Percentiles rank a stretch among this genome's conserved stretches.
Conservation (phyloP, 2,797 vertebrate genomes). For the Halcyon smyrnensis region DNA sequence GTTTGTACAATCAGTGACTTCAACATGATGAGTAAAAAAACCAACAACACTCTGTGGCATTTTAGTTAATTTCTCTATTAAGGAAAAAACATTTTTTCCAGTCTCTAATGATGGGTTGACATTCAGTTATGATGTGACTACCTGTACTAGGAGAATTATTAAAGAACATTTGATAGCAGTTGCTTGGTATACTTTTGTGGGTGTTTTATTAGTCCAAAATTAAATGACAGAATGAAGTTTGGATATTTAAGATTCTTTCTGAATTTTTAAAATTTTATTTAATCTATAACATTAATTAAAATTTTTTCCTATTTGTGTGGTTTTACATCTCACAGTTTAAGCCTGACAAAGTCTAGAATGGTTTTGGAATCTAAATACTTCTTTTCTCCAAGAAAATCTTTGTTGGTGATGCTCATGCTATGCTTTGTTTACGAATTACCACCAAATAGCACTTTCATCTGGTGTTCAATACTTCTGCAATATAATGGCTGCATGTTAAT, state of each 20-base stretch:
- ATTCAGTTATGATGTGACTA: constrained; percentile 46
- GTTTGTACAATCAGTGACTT: background rate
- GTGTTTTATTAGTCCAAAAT: background rate
- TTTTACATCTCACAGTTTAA: background rate
- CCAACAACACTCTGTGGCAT: background rate
- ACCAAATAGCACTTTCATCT: constrained; percentile 23
- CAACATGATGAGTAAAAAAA: background rate
- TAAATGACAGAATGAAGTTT: background rate
- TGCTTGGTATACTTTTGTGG: background rate
- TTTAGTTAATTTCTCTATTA: constrained; percentile 49
- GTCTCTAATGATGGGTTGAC: constrained; percentile 26
- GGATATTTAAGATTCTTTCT: background rate
- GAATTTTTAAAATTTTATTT: background rate
- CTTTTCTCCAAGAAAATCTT: background rate
- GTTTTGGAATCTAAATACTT: background rate
- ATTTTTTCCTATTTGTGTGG: background rate
- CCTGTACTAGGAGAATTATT: constrained; percentile 20
- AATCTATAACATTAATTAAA: background rate
- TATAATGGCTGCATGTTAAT: constrained; percentile 34
- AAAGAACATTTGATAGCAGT: background rate
- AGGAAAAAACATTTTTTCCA: background rate
- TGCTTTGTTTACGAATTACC: constrained; percentile 39
- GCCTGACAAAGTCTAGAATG: background rate
- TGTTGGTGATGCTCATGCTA: background rate
- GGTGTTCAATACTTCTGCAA: constrained; percentile 24